Conservation (phyloP, 2,113 vertebrate genomes). For the Alectura lathami region DNA sequence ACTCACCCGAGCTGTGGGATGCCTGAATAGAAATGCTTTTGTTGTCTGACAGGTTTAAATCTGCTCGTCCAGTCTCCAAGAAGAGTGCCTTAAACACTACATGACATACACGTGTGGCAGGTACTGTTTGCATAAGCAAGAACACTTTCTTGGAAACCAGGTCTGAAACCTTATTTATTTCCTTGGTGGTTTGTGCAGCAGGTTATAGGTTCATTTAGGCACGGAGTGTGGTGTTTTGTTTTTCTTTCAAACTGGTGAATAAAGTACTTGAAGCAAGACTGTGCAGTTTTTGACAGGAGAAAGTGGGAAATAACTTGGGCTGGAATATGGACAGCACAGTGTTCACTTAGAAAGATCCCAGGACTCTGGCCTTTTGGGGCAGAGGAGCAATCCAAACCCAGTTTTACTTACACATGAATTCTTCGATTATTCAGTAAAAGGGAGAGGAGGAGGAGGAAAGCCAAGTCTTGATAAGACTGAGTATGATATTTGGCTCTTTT, state of each 20-base stretch:
- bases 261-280: background rate
- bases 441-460: background rate
- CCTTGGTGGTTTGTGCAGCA: background rate
- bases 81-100: background rate
- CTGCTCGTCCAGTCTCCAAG: background rate
- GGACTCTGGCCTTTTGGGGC: background rate
- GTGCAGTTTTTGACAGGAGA: background rate
- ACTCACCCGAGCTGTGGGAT: background rate
- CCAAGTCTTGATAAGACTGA: background rate
- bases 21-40: background rate
- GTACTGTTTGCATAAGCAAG: background rate
- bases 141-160: fast-evolving
- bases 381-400: background rate
- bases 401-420: background rate
- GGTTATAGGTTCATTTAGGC: background rate
- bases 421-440: background rate
- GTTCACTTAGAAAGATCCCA: background rate
- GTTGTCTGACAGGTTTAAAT: background rate
- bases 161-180: background rate
- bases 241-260: background rate
- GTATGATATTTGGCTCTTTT: background rate
- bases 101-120: background rate
- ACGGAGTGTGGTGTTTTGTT: background rate
- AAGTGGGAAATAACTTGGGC: background rate
- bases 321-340: background rate